Percentiles rank a stretch among this genome's conserved stretches.
These are phyloP conservation scores for Meliscaeva auricollis DNA, from an alignment of 2,888 invertebrate genomes.

Conservation along the genomic window DNA sequence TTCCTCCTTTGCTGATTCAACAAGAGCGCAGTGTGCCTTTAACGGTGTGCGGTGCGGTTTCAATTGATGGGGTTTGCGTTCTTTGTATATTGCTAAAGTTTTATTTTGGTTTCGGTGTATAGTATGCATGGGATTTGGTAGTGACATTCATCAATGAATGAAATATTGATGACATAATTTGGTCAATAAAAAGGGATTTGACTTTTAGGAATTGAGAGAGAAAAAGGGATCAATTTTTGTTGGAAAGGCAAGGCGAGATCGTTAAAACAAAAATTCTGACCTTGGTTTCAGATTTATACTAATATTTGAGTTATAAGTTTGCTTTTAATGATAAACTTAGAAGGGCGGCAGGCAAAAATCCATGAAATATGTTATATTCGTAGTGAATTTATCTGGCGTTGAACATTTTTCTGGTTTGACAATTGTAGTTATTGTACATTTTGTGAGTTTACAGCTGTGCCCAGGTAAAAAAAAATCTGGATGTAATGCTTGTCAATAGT, in stretches of 20 bases:
- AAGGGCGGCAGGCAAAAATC: not conserved
- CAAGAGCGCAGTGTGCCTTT: slow-evolving; percentile 43
- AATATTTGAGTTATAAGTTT: not conserved
- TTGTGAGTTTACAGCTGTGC: too few species aligned
- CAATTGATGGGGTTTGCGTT: slow-evolving; percentile 24
- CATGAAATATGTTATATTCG: too few species aligned
- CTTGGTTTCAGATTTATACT: not conserved
- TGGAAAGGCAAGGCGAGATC: not conserved
- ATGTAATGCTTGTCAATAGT: too few species aligned
- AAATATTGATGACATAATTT: slow-evolving; percentile 68
- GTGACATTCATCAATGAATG: slow-evolving; percentile 61
- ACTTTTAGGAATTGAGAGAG: slow-evolving; percentile 27
- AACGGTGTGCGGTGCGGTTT: slow-evolving; percentile 18
- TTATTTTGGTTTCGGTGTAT: slow-evolving; percentile 44
- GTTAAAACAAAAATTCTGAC: not conserved
- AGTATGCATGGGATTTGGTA: slow-evolving; percentile 54
- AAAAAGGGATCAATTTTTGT: slow-evolving; percentile 15
- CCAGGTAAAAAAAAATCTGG: too few species aligned
- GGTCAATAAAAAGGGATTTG: slow-evolving; percentile 63
- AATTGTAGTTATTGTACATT: too few species aligned
- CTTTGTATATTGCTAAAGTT: slow-evolving; percentile 52
- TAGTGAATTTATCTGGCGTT: too few species aligned
- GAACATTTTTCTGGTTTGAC: too few species aligned
- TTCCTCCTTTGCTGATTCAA: slow-evolving; percentile 34
- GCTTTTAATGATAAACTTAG: too few species aligned